Percentiles rank a stretch among this genome's conserved stretches.
Conservation (phyloP, 2,113 vertebrate species). For the Microcebus tavaratra region DNA sequence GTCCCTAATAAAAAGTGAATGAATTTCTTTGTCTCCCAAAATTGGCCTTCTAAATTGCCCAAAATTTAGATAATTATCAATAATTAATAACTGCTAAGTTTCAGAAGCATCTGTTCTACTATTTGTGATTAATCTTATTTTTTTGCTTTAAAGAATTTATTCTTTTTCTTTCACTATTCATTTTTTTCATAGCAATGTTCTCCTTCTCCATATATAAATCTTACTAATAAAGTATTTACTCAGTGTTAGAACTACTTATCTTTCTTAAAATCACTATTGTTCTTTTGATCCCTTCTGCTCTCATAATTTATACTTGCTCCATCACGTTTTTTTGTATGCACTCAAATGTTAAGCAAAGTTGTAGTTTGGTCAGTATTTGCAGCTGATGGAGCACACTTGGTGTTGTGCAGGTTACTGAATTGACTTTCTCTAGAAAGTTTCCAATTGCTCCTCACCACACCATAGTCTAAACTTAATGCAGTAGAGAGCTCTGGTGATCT, state of each 20-base stretch:
- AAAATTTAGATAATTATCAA: too few species aligned
- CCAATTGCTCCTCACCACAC: background rate
- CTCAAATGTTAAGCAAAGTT: background rate
- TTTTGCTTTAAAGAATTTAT: background rate
- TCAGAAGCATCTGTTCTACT: background rate
- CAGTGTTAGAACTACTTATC: background rate
- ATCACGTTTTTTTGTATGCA: background rate
- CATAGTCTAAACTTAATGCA: too few species aligned
- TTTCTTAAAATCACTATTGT: background rate
- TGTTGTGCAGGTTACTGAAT: background rate
- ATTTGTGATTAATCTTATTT: background rate
- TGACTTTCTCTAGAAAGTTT: background rate
- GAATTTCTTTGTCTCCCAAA: background rate
- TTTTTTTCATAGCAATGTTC: background rate
- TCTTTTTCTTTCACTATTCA: background rate
- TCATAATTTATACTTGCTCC: background rate
- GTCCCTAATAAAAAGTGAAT: background rate
- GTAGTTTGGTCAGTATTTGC: background rate
- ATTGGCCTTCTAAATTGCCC: background rate
- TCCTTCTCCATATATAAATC: background rate
- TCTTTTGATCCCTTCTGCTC: background rate
- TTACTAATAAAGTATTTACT: background rate
- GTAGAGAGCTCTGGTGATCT: background rate
- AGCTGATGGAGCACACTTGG: background rate
- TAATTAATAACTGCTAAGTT: background rate